A percentile compares a stretch with the other conserved stretches of the same genome.
These are phyloP conservation scores for Panulirus ornatus DNA, from an alignment of 1,140 invertebrate species.

Conservation along the genomic window DNA sequence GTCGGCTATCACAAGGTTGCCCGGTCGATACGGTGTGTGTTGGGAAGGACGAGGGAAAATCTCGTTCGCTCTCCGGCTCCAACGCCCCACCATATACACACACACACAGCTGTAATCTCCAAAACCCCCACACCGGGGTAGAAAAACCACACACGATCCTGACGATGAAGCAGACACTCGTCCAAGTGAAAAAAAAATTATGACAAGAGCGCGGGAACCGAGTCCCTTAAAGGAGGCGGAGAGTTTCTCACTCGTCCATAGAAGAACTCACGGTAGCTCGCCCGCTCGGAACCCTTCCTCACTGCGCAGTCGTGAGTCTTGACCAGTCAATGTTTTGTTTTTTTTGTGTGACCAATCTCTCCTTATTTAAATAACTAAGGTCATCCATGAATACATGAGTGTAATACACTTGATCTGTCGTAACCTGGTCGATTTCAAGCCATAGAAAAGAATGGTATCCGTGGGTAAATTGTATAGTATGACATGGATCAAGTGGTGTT, in stretches of 20 bases:
- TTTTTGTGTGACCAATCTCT: too few species aligned
- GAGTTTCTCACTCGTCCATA: neutral
- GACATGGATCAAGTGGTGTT: too few species aligned
- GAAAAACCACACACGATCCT: too few species aligned
- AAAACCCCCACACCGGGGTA: too few species aligned
- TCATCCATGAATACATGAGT: too few species aligned
- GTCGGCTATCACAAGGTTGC: neutral
- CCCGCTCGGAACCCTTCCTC: neutral
- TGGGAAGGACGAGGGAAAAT: neutral
- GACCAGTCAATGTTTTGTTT: neutral
- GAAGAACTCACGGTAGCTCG: neutral
- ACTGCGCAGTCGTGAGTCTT: neutral
- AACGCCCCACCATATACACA: neutral
- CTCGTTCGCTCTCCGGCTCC: neutral
- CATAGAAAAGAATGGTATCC: too few species aligned
- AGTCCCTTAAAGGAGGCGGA: neutral
- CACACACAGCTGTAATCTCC: neutral
- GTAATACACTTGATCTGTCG: too few species aligned
- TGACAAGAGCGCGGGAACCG: neutral
- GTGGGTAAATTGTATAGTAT: too few species aligned
- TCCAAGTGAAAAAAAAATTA: neutral
- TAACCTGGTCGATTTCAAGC: too few species aligned
- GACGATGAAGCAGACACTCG: neutral
- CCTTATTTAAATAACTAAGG: too few species aligned
- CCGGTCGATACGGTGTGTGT: conserved; percentile 1